Evolutionary conservation across 2,888 invertebrate genomes (phyloP), one percentile per base, ranked within the genome.

Genomic region (Acleris sparsana): DNA sequence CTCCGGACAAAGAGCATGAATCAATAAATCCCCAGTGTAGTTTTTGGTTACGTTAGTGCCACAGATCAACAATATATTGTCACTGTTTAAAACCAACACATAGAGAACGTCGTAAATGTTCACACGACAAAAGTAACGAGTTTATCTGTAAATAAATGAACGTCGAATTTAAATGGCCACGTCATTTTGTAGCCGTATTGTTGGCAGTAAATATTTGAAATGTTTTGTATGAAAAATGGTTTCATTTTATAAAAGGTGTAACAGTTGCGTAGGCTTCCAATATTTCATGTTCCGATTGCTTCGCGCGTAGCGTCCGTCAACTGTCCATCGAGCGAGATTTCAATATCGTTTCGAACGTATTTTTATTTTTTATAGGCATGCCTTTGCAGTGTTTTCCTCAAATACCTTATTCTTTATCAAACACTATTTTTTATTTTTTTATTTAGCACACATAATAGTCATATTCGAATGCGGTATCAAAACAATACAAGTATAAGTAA

Each of bases 291-390:
- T 78, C 74, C 73, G 73, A 80, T 79, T 76, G 82, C 75, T 74
- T 75, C 83, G 80, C 83, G 83, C 81, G 77, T 82, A 79, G 80
- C 75, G 80, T 73, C 85, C 75, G 80, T 73, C 85, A 82, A 72
- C 18, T 29, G 58, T 29, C 29, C 18, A 16, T 33, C 17, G 25
- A 17, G 9, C 53, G 9, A 16, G 17, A 16, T 46, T 46, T 46
- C 46, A 53, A 53, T 29, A 53, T n/a, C 53, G 25, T n/a, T n/a
- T 25, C n/a, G n/a, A 53, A 53, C 39, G 9, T 9, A 6, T 46
- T n/a, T 5, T 13, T 5, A 6, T 53, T 53, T 53, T 16, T 6
- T 29, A n/a, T n/a, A 7, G 17, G 5, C 46, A 16, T 46, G 16
- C 13, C 39, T 3, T 39, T 39, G 13, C 39, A 16, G 46, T n/a